These are phyloP conservation scores for Cavia aperea DNA, from an alignment of 2,113 vertebrate species.

Conservation along the genomic window DNA sequence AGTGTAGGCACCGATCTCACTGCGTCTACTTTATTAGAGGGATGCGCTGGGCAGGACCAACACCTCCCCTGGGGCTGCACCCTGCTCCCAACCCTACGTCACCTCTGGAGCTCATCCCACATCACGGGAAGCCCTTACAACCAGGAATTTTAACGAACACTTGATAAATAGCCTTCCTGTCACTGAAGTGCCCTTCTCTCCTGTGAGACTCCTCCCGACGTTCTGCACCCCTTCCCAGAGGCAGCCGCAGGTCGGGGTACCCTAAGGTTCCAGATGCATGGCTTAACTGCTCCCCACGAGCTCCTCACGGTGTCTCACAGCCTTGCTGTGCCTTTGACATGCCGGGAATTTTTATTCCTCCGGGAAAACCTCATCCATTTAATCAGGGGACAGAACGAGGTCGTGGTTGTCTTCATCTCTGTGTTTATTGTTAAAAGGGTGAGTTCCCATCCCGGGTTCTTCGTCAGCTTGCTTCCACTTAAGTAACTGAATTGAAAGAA, in stretches of 20 bases:
- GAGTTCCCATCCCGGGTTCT: neutral
- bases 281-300: rapidly evolving
- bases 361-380: neutral
- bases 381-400: neutral
- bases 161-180: neutral
- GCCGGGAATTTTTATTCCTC: neutral
- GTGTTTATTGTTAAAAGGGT: neutral
- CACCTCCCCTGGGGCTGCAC: rapidly evolving
- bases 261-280: rapidly evolving
- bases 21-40: neutral
- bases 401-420: rapidly evolving
- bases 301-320: rapidly evolving
- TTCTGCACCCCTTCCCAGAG: neutral
- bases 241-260: neutral
- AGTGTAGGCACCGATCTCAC: neutral
- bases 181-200: neutral
- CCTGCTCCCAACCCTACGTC: neutral
- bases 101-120: no score
- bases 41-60: rapidly evolving
- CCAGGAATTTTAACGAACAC: neutral
- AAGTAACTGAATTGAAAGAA: neutral
- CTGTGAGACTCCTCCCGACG: rapidly evolving
- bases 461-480: neutral
- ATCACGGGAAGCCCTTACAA: neutral
- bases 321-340: neutral